phyloP scores from a whole-genome alignment of 2,888 invertebrate species.

The Amiota communis region DNA sequence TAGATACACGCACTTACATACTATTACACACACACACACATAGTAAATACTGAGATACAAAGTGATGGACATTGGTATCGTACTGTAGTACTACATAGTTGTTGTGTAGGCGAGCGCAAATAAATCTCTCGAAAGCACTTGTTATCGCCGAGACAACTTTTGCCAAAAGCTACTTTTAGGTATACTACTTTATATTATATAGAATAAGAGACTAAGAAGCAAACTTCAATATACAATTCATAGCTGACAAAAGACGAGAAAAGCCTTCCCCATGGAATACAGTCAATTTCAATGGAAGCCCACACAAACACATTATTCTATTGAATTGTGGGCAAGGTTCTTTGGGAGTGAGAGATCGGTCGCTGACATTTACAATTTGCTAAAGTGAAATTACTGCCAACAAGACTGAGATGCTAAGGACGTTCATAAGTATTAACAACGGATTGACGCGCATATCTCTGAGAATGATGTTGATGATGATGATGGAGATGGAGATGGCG shows the following conservation, averaged over 20 bases:
- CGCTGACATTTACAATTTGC: constrained; percentile 55
- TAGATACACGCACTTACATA: not conserved
- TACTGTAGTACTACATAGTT: not conserved
- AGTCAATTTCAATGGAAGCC: constrained; percentile 17
- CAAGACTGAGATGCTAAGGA: not conserved
- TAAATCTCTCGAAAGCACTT: constrained; percentile 46
- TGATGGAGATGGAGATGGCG: not conserved
- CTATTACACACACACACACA: not conserved
- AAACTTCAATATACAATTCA: constrained; percentile 19
- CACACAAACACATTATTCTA: constrained; percentile 7
- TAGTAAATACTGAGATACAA: not conserved
- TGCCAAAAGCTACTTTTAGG: not conserved
- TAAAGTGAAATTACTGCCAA: constrained; percentile 46
- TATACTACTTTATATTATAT: no score
- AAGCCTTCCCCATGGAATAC: constrained; percentile 8
- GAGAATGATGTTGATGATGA: constrained; percentile 27
- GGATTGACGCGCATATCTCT: constrained; percentile 2
- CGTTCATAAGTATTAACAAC: constrained; percentile 12
- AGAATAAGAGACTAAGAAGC: not conserved
- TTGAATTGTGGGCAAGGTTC: not conserved
- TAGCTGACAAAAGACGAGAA: constrained; percentile 10
- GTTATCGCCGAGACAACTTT: constrained; percentile 35
- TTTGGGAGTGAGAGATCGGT: no score
- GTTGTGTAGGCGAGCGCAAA: not conserved
- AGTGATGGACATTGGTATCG: no score